A percentile compares a stretch with the other conserved stretches of the same genome.
Evolutionary conservation across 2,797 vertebrate species (phyloP).

Genomic region (Periparus ater): DNA sequence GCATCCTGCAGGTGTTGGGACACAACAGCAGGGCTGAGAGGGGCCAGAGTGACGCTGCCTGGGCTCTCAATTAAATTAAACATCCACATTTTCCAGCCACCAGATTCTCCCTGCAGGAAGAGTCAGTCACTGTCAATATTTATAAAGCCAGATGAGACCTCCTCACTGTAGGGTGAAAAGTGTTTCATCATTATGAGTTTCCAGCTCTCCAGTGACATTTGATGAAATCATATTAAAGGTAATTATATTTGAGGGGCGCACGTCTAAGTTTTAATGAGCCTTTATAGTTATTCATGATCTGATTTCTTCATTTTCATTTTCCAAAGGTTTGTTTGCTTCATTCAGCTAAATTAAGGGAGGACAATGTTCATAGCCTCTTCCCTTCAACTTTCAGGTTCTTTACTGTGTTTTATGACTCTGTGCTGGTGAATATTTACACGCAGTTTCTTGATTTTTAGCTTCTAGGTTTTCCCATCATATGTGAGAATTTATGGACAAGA

Average conservation of each 20-base stretch:
- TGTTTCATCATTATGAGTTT: background rate
- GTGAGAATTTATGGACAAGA: background rate
- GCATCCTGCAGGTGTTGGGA: background rate
- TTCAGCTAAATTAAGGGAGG: background rate
- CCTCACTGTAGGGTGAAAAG: background rate
- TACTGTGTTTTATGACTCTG: background rate
- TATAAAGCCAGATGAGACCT: slow-evolving; percentile 1
- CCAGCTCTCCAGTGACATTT: slow-evolving; percentile 51
- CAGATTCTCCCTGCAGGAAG: slow-evolving; percentile 39
- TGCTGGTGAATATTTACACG: background rate
- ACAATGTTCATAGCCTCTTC: background rate
- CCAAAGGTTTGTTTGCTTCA: slow-evolving; percentile 18
- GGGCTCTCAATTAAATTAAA: background rate
- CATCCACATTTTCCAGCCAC: background rate
- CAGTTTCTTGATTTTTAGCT: background rate
- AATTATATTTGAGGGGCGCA: slow-evolving; percentile 35
- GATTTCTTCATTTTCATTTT: slow-evolving; percentile 39
- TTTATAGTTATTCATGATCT: slow-evolving; percentile 39
- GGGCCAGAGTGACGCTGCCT: background rate
- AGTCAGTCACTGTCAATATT: slow-evolving; percentile 42
- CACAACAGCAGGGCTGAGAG: accelerated
- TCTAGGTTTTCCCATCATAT: background rate
- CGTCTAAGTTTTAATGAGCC: slow-evolving; percentile 29
- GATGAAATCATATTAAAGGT: slow-evolving; percentile 51
- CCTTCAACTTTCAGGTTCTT: background rate